phyloP scores from a whole-genome alignment of 2,888 invertebrate genomes.

The Phrixothrix hirtus region DNA sequence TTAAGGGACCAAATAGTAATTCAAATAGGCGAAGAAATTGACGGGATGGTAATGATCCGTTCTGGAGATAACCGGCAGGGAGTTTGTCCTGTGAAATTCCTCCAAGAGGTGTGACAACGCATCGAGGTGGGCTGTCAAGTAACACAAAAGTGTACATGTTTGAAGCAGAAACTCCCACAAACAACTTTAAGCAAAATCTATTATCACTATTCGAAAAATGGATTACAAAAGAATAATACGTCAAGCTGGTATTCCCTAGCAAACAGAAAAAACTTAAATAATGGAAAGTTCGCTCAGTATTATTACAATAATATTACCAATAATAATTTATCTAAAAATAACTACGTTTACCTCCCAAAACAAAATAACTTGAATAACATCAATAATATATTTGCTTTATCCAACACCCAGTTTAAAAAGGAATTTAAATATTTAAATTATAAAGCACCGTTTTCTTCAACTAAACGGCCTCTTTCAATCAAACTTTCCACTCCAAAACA shows the following conservation, averaged over 20 bases:
- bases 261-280: constrained; percentile 48
- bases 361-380: constrained; percentile 50
- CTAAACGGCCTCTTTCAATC: constrained; percentile 57
- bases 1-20: constrained; percentile 94
- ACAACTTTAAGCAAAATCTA: constrained; percentile 47
- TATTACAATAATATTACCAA: constrained; percentile 54
- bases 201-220: constrained; percentile 46
- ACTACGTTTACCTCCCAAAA: constrained; percentile 40
- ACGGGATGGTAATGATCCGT: constrained; percentile 92
- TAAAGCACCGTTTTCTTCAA: constrained; percentile 62
- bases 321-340: constrained; percentile 49
- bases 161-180: constrained; percentile 33
- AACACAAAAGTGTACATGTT: constrained; percentile 45
- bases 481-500: constrained; percentile 55
- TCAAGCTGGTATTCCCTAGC: constrained; percentile 41
- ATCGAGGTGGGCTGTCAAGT: constrained; percentile 49
- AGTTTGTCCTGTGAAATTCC: constrained; percentile 90
- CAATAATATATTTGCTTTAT: constrained; percentile 47
- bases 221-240: constrained; percentile 42
- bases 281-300: constrained; percentile 48
- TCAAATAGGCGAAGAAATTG: constrained; percentile 86
- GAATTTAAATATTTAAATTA: constrained; percentile 42
- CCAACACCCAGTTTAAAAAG: constrained; percentile 35
- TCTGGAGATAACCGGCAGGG: constrained; percentile 92
- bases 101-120: constrained; percentile 91